phyloP scores from a whole-genome alignment of 2,113 vertebrate species.

The Marmota flaviventris region DNA sequence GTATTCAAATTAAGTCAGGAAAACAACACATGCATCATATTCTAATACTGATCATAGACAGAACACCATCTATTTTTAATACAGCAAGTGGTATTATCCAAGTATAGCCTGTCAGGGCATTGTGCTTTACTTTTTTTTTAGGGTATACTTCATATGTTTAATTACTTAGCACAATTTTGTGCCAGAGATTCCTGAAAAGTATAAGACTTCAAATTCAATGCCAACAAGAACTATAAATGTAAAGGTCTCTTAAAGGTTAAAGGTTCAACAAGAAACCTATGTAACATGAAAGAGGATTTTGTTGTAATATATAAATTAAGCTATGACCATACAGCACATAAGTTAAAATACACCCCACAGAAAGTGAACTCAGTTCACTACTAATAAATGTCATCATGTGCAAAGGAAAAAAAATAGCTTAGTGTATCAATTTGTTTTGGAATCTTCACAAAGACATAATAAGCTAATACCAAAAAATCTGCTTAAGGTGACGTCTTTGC shows the following conservation, averaged over 20 bases:
- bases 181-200: neutral
- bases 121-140: neutral
- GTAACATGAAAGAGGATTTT: neutral
- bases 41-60: neutral
- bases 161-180: neutral
- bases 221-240: neutral
- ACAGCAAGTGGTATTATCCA: neutral
- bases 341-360: neutral
- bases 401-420: neutral
- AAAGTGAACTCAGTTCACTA: neutral
- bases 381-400: neutral
- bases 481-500: neutral
- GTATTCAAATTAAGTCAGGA: neutral
- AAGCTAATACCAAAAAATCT: neutral
- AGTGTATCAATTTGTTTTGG: neutral
- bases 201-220: slow-evolving; percentile 9
- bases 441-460: neutral
- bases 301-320: neutral
- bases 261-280: neutral
- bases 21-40: neutral
- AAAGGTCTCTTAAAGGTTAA: neutral
- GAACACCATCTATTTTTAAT: neutral
- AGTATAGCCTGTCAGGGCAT: neutral
- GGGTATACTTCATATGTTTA: neutral
- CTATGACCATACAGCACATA: neutral